Conservation (phyloP, 2,888 invertebrate genomes). For the Chymomyza procnemis region DNA sequence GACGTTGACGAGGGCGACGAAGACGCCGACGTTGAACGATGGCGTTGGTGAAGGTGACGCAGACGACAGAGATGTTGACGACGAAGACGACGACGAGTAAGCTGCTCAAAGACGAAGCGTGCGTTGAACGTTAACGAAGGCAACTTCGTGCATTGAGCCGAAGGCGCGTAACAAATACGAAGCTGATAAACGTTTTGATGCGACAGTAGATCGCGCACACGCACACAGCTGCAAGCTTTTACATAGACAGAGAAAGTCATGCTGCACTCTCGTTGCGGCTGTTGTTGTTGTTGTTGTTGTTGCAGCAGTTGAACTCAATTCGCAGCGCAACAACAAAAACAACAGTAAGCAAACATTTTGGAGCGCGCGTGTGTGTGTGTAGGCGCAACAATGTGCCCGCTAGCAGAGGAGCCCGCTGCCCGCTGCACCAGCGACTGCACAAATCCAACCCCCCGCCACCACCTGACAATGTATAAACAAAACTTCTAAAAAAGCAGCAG, state of each 20-base stretch:
- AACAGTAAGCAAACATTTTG: background rate
- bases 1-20: conserved; percentile 8
- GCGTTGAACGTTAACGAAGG: conserved; percentile 13
- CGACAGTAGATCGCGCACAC: conserved; percentile 26
- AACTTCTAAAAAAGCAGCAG: background rate
- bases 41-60: too few relatives aligned
- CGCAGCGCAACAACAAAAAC: conserved; percentile 11
- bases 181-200: conserved; percentile 53
- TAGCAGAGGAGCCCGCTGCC: conserved; percentile 18
- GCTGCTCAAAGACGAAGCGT: too few relatives aligned
- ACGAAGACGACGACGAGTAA: too few relatives aligned
- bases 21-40: conserved; percentile 4
- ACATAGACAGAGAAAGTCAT: conserved; percentile 52
- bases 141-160: conserved; percentile 14
- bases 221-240: conserved; percentile 10
- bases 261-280: background rate
- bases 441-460: conserved; percentile 13
- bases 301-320: conserved; percentile 54
- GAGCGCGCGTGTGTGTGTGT: background rate
- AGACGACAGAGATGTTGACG: too few relatives aligned
- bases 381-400: conserved; percentile 39
- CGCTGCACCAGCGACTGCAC: background rate
- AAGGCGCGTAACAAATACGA: conserved; percentile 7
- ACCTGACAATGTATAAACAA: conserved; percentile 35
- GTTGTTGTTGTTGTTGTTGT: conserved; percentile 8